These are phyloP conservation scores for Drosophila melanica DNA, from an alignment of 1,140 invertebrate species.

Conservation along the genomic window DNA sequence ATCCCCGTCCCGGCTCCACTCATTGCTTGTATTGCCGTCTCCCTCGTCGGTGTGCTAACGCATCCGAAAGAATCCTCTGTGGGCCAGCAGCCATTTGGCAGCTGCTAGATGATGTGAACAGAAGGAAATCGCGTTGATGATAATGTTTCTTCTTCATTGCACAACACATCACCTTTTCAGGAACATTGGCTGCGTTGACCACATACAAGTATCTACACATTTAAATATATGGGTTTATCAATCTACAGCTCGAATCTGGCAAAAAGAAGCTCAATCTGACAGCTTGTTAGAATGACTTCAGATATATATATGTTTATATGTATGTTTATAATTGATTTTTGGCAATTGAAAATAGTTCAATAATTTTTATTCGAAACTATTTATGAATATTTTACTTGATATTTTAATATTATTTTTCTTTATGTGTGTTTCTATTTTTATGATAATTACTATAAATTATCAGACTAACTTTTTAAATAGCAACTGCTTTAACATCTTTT, in stretches of 20 bases:
- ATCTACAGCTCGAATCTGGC: background rate
- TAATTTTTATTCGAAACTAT: too few species aligned
- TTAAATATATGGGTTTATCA: slow-evolving; percentile 5
- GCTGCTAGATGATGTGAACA: slow-evolving; percentile 18
- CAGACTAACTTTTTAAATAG: too few species aligned
- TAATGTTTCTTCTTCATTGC: slow-evolving; percentile 27
- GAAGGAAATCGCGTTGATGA: slow-evolving; percentile 13
- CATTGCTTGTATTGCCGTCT: background rate
- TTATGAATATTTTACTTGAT: too few species aligned
- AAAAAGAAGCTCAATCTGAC: background rate
- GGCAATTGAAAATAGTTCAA: too few species aligned
- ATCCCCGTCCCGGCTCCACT: background rate
- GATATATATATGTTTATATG: too few species aligned
- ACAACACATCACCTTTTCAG: slow-evolving; percentile 2
- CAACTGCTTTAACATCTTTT: too few species aligned
- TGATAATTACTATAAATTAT: too few species aligned
- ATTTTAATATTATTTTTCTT: too few species aligned
- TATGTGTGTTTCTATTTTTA: too few species aligned
- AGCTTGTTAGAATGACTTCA: background rate
- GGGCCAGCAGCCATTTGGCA: slow-evolving; percentile 13
- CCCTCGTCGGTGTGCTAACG: slow-evolving; percentile 5
- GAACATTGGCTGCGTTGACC: background rate
- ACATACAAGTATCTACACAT: slow-evolving; percentile 3
- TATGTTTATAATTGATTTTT: too few species aligned
- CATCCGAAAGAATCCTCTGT: slow-evolving; percentile 8